Base-by-base conservation (phyloP, 1,140 invertebrate genomes). In the Heliconius hermathena region DNA sequence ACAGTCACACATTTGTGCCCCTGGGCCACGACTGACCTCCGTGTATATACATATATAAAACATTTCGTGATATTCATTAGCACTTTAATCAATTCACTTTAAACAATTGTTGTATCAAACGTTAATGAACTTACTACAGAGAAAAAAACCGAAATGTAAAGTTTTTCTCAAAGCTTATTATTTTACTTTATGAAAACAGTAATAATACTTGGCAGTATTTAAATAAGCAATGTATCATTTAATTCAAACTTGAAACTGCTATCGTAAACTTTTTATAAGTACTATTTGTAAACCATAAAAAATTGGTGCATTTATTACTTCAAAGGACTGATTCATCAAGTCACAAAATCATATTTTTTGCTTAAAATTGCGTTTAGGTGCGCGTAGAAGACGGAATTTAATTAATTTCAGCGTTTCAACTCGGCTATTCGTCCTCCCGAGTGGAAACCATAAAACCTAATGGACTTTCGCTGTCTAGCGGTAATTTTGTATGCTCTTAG, bases 381-480 rank as follows among this genome's bases (percentile, higher is more conserved):
- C 76, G 86, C 89, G 83, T 86, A 83, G 83, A 85, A 85, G 84
- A 78, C 76, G 76, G 85, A 88, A 89, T 91, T 90, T 91, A 93
- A 93, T 93, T 94, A 92, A 93, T 94, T 93, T 91, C 83, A 87
- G 83, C 88, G 87, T 87, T 91, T 88, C 82, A 81, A 82, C 84
- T 87, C 85, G 82, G 75, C 88, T 84, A 89, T 90, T 86, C 87
- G 86, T 88, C 88, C 87, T 90, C 84, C 75, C 79, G 86, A 86
- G 90, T 85, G 84, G 81, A 88, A 88, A 84, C 90, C 87, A 90
- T 91, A 93, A 94, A 94, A 91, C 90, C 89, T 94, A 94, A 94
- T 93, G 92, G 92, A 94, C 89, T 94, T 93, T 93, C 88, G 83
- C 87, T 93, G 92, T 93, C 90, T 88, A 87, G 87, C 83, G 86